Evolutionary conservation across 2,888 invertebrate species (phyloP).

Genomic region (Chymomyza fuscimana): DNA sequence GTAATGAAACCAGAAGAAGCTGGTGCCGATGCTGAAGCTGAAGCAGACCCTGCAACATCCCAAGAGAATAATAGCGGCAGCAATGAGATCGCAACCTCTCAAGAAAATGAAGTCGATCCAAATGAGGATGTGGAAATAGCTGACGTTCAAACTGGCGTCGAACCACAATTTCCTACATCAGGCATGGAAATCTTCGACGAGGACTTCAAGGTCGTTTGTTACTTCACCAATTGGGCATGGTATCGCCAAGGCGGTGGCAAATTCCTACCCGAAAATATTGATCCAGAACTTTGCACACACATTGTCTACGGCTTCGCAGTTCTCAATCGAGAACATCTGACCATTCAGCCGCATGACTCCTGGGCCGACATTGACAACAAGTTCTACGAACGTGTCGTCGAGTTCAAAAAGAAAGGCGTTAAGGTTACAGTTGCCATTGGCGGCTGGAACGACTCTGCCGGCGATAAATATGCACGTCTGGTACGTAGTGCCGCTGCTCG

Average conservation of each 20-base stretch:
- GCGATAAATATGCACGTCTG: constrained; percentile 91
- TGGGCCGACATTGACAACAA: constrained; percentile 95
- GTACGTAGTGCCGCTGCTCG: constrained; percentile 88
- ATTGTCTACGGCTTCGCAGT: constrained; percentile 96
- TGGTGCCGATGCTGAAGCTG: constrained; percentile 8
- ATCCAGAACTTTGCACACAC: constrained; percentile 92
- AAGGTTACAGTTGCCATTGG: constrained; percentile 94
- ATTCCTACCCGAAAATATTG: constrained; percentile 90
- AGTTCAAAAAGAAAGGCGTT: constrained; percentile 85
- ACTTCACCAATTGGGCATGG: constrained; percentile 97
- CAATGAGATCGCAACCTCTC: constrained; percentile 33
- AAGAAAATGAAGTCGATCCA: constrained; percentile 61
- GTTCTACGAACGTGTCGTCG: constrained; percentile 92
- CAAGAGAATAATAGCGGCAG: constrained; percentile 30
- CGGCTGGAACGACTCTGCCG: constrained; percentile 96
- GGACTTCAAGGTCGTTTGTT: constrained; percentile 90
- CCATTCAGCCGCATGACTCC: constrained; percentile 91
- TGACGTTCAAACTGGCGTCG: constrained; percentile 44
- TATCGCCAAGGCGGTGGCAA: constrained; percentile 91
- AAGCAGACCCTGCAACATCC: constrained; percentile 12
- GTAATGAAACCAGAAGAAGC: no score
- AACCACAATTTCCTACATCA: constrained; percentile 31
- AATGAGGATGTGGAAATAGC: constrained; percentile 69
- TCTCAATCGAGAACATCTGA: constrained; percentile 86
- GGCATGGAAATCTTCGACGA: constrained; percentile 38